Conservation (phyloP, 2,888 invertebrate genomes). For the Nesidiocoris tenuis region DNA sequence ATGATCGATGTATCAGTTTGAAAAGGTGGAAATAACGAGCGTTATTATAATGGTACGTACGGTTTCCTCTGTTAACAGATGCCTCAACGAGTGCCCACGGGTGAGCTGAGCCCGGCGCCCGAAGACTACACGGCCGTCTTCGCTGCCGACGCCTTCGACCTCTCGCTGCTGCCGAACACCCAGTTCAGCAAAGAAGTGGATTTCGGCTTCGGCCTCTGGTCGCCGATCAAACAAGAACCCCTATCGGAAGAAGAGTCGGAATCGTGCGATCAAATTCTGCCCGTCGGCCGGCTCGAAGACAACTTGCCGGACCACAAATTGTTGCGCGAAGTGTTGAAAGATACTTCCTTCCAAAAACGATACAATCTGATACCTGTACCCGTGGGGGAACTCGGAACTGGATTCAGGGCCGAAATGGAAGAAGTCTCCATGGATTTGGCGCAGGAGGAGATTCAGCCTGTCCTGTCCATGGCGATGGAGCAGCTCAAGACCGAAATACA, state of each 20-base stretch:
- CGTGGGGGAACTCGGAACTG: constrained; percentile 60
- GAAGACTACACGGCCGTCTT: constrained; percentile 62
- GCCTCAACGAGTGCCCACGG: constrained; percentile 79
- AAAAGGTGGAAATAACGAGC: no score
- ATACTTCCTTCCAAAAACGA: constrained; percentile 81
- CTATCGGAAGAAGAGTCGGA: constrained; percentile 49
- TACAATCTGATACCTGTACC: constrained; percentile 80
- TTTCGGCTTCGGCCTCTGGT: constrained; percentile 43
- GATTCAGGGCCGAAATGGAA: constrained; percentile 63
- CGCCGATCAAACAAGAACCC: constrained; percentile 43
- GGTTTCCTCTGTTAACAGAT: constrained; percentile 65
- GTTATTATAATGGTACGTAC: no score
- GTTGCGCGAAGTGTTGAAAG: constrained; percentile 75
- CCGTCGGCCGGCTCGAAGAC: constrained; percentile 52
- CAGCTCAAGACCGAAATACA: constrained; percentile 83
- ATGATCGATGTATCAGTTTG: no score
- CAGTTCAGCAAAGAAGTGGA: constrained; percentile 52
- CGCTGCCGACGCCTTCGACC: constrained; percentile 66
- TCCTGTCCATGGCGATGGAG: constrained; percentile 80
- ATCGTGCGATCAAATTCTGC: constrained; percentile 1
- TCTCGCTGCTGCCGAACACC: constrained; percentile 71
- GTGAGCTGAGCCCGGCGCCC: constrained; percentile 70
- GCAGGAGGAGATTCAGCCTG: constrained; percentile 77
- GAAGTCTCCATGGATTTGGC: constrained; percentile 46
- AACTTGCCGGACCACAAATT: constrained; percentile 65